Percentiles rank a stretch among this genome's conserved stretches.
Conservation (phyloP, 2,797 vertebrate genomes). For the Parotocinclus haroldoi region DNA sequence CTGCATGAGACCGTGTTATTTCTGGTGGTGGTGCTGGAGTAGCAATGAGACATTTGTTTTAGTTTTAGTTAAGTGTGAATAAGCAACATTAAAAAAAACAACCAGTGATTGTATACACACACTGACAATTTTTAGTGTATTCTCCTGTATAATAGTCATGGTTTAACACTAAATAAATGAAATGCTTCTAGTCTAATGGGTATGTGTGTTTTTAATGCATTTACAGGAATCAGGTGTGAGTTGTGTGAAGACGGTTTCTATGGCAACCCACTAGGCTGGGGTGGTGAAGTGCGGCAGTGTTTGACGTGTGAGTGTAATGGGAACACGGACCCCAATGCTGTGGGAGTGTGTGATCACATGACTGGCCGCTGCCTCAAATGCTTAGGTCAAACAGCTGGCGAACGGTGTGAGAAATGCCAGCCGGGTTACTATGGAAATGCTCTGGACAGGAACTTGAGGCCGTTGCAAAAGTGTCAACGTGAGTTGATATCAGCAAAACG, state of each 20-base stretch:
- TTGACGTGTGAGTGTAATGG: conserved; percentile 76
- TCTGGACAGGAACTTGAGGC: conserved; percentile 51
- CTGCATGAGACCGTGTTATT: too few relatives aligned
- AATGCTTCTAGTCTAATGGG: too few relatives aligned
- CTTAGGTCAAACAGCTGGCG: conserved; percentile 77
- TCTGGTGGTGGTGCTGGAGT: too few relatives aligned
- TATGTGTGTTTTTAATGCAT: background rate
- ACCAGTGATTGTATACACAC: too few relatives aligned
- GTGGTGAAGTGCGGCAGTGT: conserved; percentile 66
- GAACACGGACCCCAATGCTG: conserved; percentile 82
- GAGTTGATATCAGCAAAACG: conserved; percentile 53
- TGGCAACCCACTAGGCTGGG: conserved; percentile 82
- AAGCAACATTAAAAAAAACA: too few relatives aligned
- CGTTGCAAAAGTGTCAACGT: conserved; percentile 75
- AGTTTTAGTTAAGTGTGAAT: too few relatives aligned
- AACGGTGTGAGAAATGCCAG: conserved; percentile 76
- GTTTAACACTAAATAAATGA: background rate
- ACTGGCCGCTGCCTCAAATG: conserved; percentile 85
- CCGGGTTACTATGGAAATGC: conserved; percentile 80
- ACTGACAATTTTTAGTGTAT: too few relatives aligned
- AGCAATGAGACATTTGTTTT: too few relatives aligned
- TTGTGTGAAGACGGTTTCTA: conserved; percentile 88
- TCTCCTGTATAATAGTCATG: background rate
- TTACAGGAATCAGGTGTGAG: conserved; percentile 82
- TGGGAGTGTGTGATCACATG: conserved; percentile 81